A percentile compares a stretch with the other conserved stretches of the same genome.
These are phyloP conservation scores for Acrossocheilus wenchowensis DNA, from an alignment of 2,797 vertebrate species.

Conservation along the genomic window DNA sequence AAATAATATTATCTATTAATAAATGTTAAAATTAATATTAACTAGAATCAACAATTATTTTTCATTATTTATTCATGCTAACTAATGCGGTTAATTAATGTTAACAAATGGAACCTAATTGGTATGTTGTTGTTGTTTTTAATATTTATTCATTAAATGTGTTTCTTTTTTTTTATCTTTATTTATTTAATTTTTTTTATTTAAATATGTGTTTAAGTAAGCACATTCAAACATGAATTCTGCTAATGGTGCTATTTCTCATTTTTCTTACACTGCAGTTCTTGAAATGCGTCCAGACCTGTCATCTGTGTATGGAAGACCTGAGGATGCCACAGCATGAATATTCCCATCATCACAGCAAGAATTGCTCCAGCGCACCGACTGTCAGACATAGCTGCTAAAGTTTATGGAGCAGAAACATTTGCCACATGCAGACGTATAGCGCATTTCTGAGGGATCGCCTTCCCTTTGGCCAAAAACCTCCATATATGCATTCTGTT, in stretches of 20 bases:
- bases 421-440: slow-evolving; percentile 42
- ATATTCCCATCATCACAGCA: slow-evolving; percentile 36
- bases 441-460: slow-evolving; percentile 30
- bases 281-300: slow-evolving; percentile 22
- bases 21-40: too few species aligned
- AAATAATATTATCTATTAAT: too few species aligned
- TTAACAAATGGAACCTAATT: background rate
- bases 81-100: background rate
- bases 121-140: too few species aligned
- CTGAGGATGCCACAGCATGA: slow-evolving; percentile 11
- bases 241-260: background rate
- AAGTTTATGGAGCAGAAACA: slow-evolving; percentile 47
- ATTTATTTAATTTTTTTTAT: background rate
- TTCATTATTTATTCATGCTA: background rate
- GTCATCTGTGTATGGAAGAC: background rate
- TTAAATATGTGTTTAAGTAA: slow-evolving; percentile 1
- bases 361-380: background rate
- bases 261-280: slow-evolving; percentile 16
- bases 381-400: slow-evolving; percentile 26
- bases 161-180: background rate
- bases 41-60: background rate
- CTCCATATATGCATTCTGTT: slow-evolving; percentile 44
- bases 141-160: background rate
- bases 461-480: slow-evolving; percentile 30
- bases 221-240: background rate